Base-by-base conservation (phyloP, 1,140 invertebrate species). In the Trissolcus basalis region DNA sequence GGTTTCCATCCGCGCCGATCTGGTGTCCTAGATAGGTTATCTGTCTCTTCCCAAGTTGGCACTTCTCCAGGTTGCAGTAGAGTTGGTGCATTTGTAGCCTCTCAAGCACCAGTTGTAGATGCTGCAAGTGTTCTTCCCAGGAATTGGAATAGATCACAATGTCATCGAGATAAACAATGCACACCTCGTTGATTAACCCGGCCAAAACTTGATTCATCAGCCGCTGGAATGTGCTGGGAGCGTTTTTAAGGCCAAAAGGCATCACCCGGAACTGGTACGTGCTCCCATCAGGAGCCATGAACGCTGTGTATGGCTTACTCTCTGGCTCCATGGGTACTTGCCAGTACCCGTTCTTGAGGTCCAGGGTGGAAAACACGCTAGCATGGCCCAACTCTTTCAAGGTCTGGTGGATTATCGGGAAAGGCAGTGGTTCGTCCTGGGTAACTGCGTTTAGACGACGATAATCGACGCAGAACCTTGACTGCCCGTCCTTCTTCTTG, bases 401-500 rank as follows among this genome's bases (percentile, higher is more conserved):
- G 10, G 60, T 49, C 5, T 73, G 61, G 45, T 67, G 58, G 10
- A 82, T 80, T 3, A 74, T 13, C 8, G 78, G 76, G 15, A 82
- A 33, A 3, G 71, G 65, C 13, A 78, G 69, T 0, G 65, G 58
- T 33, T 70, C 68, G 12, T 75, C 63, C 7, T 74, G 68, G 0
- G 86, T 90, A 1, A 87, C 64, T 0, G 13, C 12, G 67, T 90
- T 90, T 1, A 90, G 53, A 19, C 54, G 16, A 6, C 86, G 53
- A 54, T 83, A 89, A 75, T 90, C 88, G 0, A 90, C 71, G 67
- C 89, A 90, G 43, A 90, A 88, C 5, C 90, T 41, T 0, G 74
- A 70, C 0, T 67, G 67, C 0, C 84, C 84, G 55, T 90, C 86
- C 9, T 65, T 87, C 73, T 91, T 91, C 7, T 58, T 75, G 1